Percentiles rank a stretch among this genome's conserved stretches.
Evolutionary conservation across 2,113 vertebrate genomes (phyloP).

Genomic region (Pungitius pungitius): DNA sequence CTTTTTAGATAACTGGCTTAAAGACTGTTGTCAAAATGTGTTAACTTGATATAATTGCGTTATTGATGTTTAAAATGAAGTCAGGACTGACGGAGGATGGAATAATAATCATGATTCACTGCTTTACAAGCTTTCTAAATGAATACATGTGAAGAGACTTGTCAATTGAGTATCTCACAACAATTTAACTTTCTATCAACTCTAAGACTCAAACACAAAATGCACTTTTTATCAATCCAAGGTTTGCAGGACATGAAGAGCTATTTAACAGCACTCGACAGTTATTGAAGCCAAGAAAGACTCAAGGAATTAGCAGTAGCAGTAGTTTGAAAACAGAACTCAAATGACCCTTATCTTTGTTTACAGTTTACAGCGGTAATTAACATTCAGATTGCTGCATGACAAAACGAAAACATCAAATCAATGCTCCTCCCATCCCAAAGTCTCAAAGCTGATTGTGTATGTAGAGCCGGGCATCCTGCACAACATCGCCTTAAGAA

Average conservation of each 20-base stretch:
- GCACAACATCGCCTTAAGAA: not conserved
- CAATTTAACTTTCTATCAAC: not conserved
- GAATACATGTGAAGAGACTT: conserved; percentile 5
- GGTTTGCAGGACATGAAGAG: conserved; percentile 15
- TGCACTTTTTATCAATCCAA: not conserved
- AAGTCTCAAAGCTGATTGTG: not conserved
- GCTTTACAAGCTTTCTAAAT: not conserved
- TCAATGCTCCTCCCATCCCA: not conserved
- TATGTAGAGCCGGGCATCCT: conserved; percentile 1
- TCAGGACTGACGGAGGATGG: not conserved
- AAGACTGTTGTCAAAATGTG: conserved; percentile 3
- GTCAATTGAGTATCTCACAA: conserved; percentile 1
- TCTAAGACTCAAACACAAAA: not conserved
- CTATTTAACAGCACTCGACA: conserved; percentile 23
- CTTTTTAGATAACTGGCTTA: not conserved
- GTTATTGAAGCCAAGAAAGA: conserved; percentile 12
- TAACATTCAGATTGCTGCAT: conserved; percentile 54
- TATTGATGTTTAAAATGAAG: not conserved
- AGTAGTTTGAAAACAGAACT: conserved; percentile 21
- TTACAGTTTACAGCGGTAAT: not conserved
- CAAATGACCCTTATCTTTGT: not conserved
- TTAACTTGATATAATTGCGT: not conserved
- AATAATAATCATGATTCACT: not conserved
- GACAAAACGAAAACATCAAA: not conserved
- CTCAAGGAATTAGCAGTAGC: conserved; percentile 17